Conservation (phyloP, 2,113 vertebrate genomes). For the Falco punctatus region DNA sequence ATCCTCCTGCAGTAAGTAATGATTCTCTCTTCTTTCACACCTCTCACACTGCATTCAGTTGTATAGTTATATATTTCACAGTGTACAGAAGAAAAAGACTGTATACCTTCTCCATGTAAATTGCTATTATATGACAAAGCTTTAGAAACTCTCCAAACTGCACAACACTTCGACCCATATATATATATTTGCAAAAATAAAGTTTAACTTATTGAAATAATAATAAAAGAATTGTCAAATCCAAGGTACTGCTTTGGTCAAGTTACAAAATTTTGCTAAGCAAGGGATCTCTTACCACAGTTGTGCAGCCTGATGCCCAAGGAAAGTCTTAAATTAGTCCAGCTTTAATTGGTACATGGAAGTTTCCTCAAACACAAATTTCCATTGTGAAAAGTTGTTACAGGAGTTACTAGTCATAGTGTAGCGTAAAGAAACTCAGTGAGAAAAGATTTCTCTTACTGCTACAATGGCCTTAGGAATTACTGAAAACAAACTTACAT, state of each 20-base stretch:
- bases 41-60: slow-evolving; percentile 4
- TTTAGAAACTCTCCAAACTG: not conserved
- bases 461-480: not conserved
- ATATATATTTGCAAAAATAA: not conserved
- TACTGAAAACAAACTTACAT: not conserved
- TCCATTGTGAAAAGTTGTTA: not conserved
- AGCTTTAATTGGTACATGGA: not conserved
- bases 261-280: not conserved
- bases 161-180: not conserved
- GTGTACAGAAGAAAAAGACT: not conserved
- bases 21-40: not conserved
- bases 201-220: not conserved
- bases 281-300: not conserved
- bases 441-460: not conserved
- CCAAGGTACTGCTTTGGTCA: too few species aligned
- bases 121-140: not conserved
- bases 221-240: not conserved
- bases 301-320: not conserved
- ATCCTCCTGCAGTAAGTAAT: slow-evolving; percentile 1
- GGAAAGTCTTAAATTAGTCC: not conserved
- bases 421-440: not conserved
- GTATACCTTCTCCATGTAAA: not conserved
- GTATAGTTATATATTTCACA: slow-evolving; percentile 20
- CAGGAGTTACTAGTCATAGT: not conserved
- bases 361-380: not conserved